These are phyloP conservation scores for Lordiphosa clarofinis DNA, from an alignment of 1,140 invertebrate species.

Conservation along the genomic window DNA sequence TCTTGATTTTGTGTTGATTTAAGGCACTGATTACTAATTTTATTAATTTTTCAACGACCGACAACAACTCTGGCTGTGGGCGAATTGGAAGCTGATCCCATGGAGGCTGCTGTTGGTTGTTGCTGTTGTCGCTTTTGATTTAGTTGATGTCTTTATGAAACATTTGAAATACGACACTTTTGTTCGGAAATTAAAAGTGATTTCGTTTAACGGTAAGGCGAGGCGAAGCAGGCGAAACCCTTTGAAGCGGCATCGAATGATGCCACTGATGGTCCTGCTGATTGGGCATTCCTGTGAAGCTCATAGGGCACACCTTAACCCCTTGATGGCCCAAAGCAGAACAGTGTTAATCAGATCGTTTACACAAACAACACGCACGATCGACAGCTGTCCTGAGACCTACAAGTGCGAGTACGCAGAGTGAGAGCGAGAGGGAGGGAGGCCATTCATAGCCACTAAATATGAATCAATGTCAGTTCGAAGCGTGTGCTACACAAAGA, in stretches of 20 bases:
- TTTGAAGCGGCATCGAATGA: conserved; percentile 62
- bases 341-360: conserved; percentile 65
- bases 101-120: conserved; percentile 12
- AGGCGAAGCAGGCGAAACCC: conserved; percentile 41
- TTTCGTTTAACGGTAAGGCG: conserved; percentile 72
- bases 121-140: conserved; percentile 73
- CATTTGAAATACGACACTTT: conserved; percentile 77
- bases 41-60: conserved; percentile 72
- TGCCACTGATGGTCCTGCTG: conserved; percentile 9
- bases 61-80: conserved; percentile 36
- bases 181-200: conserved; percentile 72
- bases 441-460: no score
- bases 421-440: conserved; percentile 16
- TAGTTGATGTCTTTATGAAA: conserved; percentile 78
- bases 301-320: conserved; percentile 37
- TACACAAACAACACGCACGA: conserved; percentile 59
- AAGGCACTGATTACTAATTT: conserved; percentile 77
- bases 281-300: conserved; percentile 32
- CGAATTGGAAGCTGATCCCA: conserved; percentile 18
- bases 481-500: conserved; percentile 66
- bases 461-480: conserved; percentile 72
- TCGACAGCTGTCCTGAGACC: no score
- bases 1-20: conserved; percentile 69
- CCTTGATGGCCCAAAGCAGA: conserved; percentile 49
- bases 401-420: neutral